These are phyloP conservation scores for Microctonus aethiopoides DNA, from an alignment of 2,888 invertebrate species.

Conservation along the genomic window DNA sequence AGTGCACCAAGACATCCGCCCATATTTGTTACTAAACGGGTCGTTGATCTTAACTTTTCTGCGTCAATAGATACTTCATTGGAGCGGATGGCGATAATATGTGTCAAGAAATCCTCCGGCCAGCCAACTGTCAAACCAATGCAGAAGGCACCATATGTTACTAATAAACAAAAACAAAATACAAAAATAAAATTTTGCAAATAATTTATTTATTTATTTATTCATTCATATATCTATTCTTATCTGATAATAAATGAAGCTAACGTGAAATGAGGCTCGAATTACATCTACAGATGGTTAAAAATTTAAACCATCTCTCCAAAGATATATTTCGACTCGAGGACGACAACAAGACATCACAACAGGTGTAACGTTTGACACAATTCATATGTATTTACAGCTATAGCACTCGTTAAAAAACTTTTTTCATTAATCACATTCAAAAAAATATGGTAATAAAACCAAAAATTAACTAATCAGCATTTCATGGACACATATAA, in stretches of 20 bases:
- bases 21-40: slow-evolving; percentile 38
- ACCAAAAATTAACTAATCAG: too few species aligned
- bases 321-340: background rate
- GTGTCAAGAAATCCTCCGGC: slow-evolving; percentile 38
- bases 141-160: slow-evolving; percentile 47
- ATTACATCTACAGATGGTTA: slow-evolving; percentile 20
- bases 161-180: slow-evolving; percentile 28
- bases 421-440: too few species aligned
- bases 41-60: slow-evolving; percentile 10
- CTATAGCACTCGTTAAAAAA: background rate
- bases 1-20: slow-evolving; percentile 47
- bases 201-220: background rate
- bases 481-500: background rate
- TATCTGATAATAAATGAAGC: slow-evolving; percentile 26
- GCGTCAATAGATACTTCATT: slow-evolving; percentile 13
- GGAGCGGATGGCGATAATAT: slow-evolving; percentile 18
- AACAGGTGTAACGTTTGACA: background rate
- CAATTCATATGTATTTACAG: background rate
- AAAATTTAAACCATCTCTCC: background rate
- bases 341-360: background rate
- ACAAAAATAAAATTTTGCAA: background rate
- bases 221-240: background rate
- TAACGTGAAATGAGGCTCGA: slow-evolving; percentile 41
- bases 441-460: background rate
- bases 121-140: slow-evolving; percentile 46